Conservation (phyloP, 1,140 invertebrate genomes). For the Lepidostoma basale region DNA sequence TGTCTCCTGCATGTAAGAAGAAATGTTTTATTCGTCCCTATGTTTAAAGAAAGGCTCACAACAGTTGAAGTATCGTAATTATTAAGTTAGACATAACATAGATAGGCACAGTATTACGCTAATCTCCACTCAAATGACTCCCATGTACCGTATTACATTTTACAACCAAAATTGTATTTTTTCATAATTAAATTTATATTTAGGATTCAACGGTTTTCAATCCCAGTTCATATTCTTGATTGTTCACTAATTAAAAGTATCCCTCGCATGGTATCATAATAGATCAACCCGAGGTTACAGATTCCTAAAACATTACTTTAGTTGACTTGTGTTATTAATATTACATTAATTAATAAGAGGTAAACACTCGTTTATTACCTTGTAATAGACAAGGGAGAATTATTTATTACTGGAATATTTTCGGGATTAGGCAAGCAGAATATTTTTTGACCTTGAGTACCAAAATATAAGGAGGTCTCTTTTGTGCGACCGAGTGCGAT, state of each 20-base stretch:
- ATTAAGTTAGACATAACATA: constrained; percentile 29
- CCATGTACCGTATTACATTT: too few relatives aligned
- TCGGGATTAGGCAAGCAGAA: background rate
- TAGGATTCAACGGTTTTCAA: too few relatives aligned
- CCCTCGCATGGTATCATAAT: too few relatives aligned
- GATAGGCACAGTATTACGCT: constrained; percentile 31
- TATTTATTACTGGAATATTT: constrained; percentile 8
- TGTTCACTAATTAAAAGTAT: too few relatives aligned
- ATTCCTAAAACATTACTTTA: constrained; percentile 7
- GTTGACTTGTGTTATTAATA: background rate
- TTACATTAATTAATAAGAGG: background rate
- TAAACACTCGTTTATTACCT: too few relatives aligned
- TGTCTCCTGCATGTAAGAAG: too few relatives aligned
- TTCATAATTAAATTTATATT: too few relatives aligned
- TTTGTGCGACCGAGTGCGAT: constrained; percentile 1
- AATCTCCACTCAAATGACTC: too few relatives aligned
- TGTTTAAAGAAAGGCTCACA: constrained; percentile 18
- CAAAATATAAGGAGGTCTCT: constrained; percentile 1
- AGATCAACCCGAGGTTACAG: too few relatives aligned
- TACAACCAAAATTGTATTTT: too few relatives aligned
- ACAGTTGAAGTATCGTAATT: constrained; percentile 18
- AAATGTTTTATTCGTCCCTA: background rate
- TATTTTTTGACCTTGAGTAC: background rate
- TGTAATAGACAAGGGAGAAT: too few relatives aligned
- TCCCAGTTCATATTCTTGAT: too few relatives aligned